These are phyloP conservation scores for Drosophila prostipennis DNA, from an alignment of 2,888 invertebrate genomes.

Conservation along the genomic window DNA sequence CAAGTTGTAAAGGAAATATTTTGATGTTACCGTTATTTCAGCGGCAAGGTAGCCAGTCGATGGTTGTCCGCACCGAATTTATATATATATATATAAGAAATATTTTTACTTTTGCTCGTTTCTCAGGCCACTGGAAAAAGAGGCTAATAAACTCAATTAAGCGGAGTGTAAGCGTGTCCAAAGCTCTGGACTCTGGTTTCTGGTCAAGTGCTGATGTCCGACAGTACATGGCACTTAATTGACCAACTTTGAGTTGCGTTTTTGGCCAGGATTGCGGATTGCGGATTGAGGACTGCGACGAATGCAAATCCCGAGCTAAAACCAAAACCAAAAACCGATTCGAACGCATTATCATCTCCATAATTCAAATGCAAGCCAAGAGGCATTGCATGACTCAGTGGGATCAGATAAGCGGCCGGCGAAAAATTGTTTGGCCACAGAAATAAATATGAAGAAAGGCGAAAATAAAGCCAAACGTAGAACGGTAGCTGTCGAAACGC, in stretches of 20 bases:
- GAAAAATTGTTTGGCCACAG: constrained; percentile 62
- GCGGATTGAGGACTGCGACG: constrained; percentile 5
- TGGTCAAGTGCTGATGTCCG: constrained; percentile 53
- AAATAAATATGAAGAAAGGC: constrained; percentile 69
- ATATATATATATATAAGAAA: constrained; percentile 49
- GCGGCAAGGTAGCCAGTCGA: constrained; percentile 31
- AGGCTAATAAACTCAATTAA: constrained; percentile 78
- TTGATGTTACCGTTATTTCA: constrained; percentile 73
- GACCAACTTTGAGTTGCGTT: constrained; percentile 57
- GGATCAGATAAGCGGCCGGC: constrained; percentile 69
- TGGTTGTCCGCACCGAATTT: constrained; percentile 48
- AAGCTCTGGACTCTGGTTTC: constrained; percentile 16
- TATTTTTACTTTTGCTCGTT: constrained; percentile 41
- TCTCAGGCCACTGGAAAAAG: constrained; percentile 32
- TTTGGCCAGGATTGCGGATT: constrained; percentile 22
- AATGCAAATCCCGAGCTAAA: constrained; percentile 39
- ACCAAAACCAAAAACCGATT: constrained; percentile 55
- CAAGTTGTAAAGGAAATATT: constrained; percentile 61
- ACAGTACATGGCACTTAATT: constrained; percentile 70
- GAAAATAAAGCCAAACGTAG: constrained; percentile 59
- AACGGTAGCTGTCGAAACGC: constrained; percentile 67
- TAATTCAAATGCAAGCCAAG: constrained; percentile 69
- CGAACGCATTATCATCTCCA: constrained; percentile 80
- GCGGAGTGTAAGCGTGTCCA: constrained; percentile 65
- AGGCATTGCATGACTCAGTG: constrained; percentile 76